Evolutionary conservation across 2,888 invertebrate species (phyloP), one percentile per base, ranked within the genome.

Genomic region (Epinotia brunnichana): DNA sequence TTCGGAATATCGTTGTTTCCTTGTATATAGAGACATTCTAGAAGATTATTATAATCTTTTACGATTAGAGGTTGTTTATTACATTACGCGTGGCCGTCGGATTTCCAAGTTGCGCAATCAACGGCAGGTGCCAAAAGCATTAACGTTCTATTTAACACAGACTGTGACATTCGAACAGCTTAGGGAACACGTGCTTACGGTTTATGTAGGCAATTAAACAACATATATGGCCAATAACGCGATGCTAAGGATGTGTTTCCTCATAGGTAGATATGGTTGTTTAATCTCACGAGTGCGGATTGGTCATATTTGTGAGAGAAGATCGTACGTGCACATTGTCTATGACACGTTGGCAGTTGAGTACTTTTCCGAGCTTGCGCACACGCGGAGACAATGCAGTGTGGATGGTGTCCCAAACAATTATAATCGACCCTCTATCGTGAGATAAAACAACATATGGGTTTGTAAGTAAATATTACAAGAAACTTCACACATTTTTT

Each of bases 41-140:
- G 4, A 66, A 66, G 13, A n/a, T 19, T 35, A 19, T 56, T 53
- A 61, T 61, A 41, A 61, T 69, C 60, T 61, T 61, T 69, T 61
- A 41, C 54, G 69, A 61, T 69, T 53, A 53, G 51, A 69, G 54
- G 44, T 69, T 69, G 61, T 62, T 69, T 70, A 70, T 56, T 70
- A 56, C 19, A 61, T 51, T 51, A n/a, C 41, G 54, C 41, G 54
- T 13, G 44, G 59, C 48, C 19, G 68, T 62, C 44, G 54, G 54
- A 41, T 56, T 19, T 44, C 54, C 54, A 70, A 48, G 61, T 62
- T 70, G 53, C 41, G 62, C 54, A 62, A 70, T 61, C 56, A 62
- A 19, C 17, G 44, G 44, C 56, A 56, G 61, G 62, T 70, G 61
- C 61, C 61, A 70, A 70, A 54, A 62, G 24, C 61, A 24, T 51